phyloP scores from a whole-genome alignment of 2,797 vertebrate species.

The Hoplostethus atlanticus region DNA sequence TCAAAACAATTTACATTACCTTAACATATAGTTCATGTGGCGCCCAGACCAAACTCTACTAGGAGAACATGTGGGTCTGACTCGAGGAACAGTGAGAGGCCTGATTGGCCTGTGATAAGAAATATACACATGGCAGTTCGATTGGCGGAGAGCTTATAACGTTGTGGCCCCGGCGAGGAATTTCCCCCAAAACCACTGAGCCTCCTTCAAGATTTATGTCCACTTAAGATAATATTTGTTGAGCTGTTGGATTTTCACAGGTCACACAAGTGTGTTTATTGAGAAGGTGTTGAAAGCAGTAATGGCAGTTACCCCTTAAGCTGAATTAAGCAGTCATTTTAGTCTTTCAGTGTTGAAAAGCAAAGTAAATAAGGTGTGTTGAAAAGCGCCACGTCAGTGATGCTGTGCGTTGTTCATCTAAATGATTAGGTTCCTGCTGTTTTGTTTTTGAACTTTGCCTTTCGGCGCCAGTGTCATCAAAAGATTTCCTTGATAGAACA shows the following conservation, averaged over 20 bases:
- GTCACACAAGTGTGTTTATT: slow-evolving; percentile 72
- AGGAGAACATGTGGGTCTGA: slow-evolving; percentile 47
- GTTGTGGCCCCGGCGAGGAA: slow-evolving; percentile 71
- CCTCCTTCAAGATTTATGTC: slow-evolving; percentile 73
- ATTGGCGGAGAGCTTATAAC: slow-evolving; percentile 45
- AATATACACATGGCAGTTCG: slow-evolving; percentile 39
- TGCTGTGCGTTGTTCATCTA: slow-evolving; percentile 52
- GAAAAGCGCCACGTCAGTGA: slow-evolving; percentile 60
- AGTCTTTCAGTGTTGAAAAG: slow-evolving; percentile 66
- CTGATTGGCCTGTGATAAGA: slow-evolving; percentile 70
- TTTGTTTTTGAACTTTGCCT: slow-evolving; percentile 55
- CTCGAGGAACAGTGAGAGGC: slow-evolving; percentile 59
- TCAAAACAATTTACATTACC: slow-evolving; percentile 39
- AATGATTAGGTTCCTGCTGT: slow-evolving; percentile 67
- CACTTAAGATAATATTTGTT: slow-evolving; percentile 82
- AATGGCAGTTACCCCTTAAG: slow-evolving; percentile 75
- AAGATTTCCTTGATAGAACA: slow-evolving; percentile 32
- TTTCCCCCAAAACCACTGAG: slow-evolving; percentile 71
- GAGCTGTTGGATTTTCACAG: slow-evolving; percentile 78
- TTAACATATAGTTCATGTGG: slow-evolving; percentile 40
- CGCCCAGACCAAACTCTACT: slow-evolving; percentile 38
- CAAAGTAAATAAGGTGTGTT: slow-evolving; percentile 66
- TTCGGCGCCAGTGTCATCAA: slow-evolving; percentile 35
- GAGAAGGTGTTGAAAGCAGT: slow-evolving; percentile 77
- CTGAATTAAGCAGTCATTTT: slow-evolving; percentile 66